These are phyloP conservation scores for Sesia apiformis DNA, from an alignment of 2,888 invertebrate genomes.

Conservation along the genomic window DNA sequence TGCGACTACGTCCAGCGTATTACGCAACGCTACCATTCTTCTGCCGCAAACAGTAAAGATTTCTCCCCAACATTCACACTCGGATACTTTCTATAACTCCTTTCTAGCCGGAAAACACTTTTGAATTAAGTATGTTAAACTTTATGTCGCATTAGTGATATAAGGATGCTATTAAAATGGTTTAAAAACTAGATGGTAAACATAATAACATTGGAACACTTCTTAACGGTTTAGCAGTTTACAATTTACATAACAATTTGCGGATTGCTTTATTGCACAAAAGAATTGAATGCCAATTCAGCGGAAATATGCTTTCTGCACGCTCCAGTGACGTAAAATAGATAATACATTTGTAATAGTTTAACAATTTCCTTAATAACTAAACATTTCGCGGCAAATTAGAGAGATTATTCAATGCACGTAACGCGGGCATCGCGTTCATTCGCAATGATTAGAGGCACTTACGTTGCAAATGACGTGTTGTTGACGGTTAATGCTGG, in stretches of 20 bases:
- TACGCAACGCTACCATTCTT: background rate
- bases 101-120: slow-evolving; percentile 4
- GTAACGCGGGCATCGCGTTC: slow-evolving; percentile 2
- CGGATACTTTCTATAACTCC: slow-evolving; percentile 7
- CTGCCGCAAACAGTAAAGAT: background rate
- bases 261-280: too few species aligned
- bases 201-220: too few species aligned
- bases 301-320: too few species aligned
- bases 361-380: too few species aligned
- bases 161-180: too few species aligned
- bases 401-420: background rate
- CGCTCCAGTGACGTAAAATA: too few species aligned
- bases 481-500: slow-evolving; percentile 10
- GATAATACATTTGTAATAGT: too few species aligned
- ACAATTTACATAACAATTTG: too few species aligned
- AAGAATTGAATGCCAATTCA: too few species aligned
- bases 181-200: too few species aligned
- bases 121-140: background rate
- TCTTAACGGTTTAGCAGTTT: too few species aligned
- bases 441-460: slow-evolving; percentile 1
- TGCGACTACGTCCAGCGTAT: background rate
- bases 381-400: background rate
- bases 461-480: slow-evolving; percentile 2
- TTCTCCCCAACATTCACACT: background rate
- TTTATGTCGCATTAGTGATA: too few species aligned